phyloP scores from a whole-genome alignment of 1,140 invertebrate genomes.

The Cataglyphis hispanica region DNA sequence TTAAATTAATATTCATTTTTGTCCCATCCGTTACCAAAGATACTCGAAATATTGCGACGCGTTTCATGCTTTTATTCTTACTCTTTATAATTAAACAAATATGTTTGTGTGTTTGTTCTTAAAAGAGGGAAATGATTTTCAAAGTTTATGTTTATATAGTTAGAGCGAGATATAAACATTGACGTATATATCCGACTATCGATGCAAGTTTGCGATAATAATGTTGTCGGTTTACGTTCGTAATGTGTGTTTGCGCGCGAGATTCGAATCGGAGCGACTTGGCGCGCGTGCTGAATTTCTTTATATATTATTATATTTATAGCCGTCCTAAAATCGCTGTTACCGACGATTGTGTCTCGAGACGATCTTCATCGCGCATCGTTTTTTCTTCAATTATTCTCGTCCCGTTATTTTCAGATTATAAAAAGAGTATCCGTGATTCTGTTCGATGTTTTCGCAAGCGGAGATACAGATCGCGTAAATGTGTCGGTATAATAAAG shows the following conservation, averaged over 20 bases:
- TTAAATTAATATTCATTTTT: background rate
- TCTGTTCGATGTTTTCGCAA: background rate
- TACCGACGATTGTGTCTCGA: constrained; percentile 4
- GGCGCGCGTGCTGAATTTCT: constrained; percentile 59
- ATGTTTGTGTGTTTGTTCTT: background rate
- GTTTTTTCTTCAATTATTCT: constrained; percentile 66
- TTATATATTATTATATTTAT: constrained; percentile 73
- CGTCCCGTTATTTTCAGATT: constrained; percentile 61
- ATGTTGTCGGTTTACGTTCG: background rate
- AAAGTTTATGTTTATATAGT: too few species aligned
- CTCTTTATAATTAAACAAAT: background rate
- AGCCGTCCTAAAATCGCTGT: constrained; percentile 71
- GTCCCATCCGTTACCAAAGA: background rate
- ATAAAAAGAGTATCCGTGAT: background rate
- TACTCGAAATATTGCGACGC: background rate
- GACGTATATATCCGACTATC: background rate
- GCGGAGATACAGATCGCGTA: background rate
- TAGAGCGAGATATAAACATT: background rate
- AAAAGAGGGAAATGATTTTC: background rate
- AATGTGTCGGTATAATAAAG: background rate
- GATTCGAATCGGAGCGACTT: constrained; percentile 20
- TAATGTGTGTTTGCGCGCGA: background rate
- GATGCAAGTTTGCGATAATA: background rate
- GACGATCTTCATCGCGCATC: constrained; percentile 38
- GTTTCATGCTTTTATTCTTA: background rate